Evolutionary conservation across 2,888 invertebrate genomes (phyloP), one percentile per base, ranked within the genome.

Genomic region (Ischnus inquisitorius): DNA sequence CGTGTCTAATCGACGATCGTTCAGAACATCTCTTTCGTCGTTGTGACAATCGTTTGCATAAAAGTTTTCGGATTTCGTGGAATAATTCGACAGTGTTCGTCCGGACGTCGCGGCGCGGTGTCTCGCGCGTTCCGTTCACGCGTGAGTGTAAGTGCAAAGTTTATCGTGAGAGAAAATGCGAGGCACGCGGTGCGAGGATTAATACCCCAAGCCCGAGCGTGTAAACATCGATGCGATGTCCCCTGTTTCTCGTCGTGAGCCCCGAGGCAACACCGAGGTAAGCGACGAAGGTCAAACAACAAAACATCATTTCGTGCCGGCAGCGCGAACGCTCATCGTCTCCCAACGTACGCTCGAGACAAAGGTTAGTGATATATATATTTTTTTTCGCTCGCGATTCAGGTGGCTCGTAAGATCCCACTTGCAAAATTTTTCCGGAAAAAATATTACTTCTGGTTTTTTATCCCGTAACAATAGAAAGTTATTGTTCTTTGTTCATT

Each of bases 361-460:
- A 54, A 54, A 54, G 54, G 54, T 54, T 22, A 4, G 54, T 54
- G 54, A 12, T 22, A 54, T 19, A 22, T n/a, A n/a, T n/a, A n/a
- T n/a, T 12, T 54, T 54, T 54, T 22, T 10, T 12, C 3, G 19
- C 10, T 2, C 8, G 1, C 22, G 22, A 10, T 54, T 54, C 54
- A 22, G 10, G 54, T 3, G 19, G 54, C 10, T 19, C 43, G 10
- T 14, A 14, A 46, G 12, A 14, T 2, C 1, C 14, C 43, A 3
- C 3, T 46, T 46, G 14, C 43, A 46, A 46, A 10, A 10, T 14
- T 46, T 46, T 34, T 1, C 34, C 8, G 8, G 5, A 34, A 34
- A 34, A 6, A 6, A 4, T 34, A 5, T 34, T 8, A 34, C 34
- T 34, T 34, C 6, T 34, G 34, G 34, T 34, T 34, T 34, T 4